Base-by-base conservation (phyloP, 2,888 invertebrate genomes). In the Cryptocephalus primarius region DNA sequence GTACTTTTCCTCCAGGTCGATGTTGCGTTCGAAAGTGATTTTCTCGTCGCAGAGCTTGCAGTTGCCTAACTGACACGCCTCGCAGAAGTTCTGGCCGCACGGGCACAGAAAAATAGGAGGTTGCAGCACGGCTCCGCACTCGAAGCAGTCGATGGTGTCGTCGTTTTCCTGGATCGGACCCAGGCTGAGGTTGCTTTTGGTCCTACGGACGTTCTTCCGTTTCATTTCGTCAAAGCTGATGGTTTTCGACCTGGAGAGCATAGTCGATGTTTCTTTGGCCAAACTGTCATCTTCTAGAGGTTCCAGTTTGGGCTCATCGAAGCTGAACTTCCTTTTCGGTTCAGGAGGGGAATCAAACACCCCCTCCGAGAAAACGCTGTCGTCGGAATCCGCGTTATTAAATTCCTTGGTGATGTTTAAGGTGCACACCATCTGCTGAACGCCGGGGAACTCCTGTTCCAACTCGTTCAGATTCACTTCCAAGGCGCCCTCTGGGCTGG, bases 21-120 rank as follows among this genome's bases (percentile, higher is more conserved):
- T 33, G 43, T 64, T 61, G 33, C 62, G 47, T 4, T 52, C 50
- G 11, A 52, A 48, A 1, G 62, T 63, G 8, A 63, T 51, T 34
- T 47, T 44, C 33, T 50, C 49, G 11, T 46, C 44, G 47, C 64
- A 64, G 3, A 55, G 8, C 41, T 51, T 53, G 43, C 64, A 64
- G 4, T 43, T 39, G 32, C 44, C 46, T 8, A 45, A 40, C 34
- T 51, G 56, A 44, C 63, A 64, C 13, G 48, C 49, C 4, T 44
- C 14, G 46, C 63, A 64, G 22, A 63, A 55, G 40, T 53, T 63
- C 42, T 63, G 62, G 4, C 53, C 56, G 10, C 54, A 53, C 12
- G 40, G 42, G 44, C 63, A 64, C 1, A 61, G 33, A 43, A 56
- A 62, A 43, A 63, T 61, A 9, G 63, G 64, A 8, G 62, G 57